These are phyloP conservation scores for Puntigrus tetrazona DNA, from an alignment of 2,113 vertebrate genomes.

Conservation along the genomic window DNA sequence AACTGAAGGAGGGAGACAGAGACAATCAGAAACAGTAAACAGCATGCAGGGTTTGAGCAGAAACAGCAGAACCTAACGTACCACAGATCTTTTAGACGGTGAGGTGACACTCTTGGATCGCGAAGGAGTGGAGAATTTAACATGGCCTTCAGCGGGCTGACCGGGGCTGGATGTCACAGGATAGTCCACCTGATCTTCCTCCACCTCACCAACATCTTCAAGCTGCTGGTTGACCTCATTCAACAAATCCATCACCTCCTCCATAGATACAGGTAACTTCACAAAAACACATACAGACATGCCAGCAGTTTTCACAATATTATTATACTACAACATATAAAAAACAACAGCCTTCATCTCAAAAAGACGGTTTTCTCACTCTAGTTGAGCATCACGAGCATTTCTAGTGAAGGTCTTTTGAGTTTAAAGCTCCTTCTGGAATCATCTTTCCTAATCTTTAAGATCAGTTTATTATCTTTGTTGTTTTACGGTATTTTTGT, in stretches of 20 bases:
- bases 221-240: conserved; percentile 89
- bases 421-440: too few species aligned
- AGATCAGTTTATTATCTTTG: too few species aligned
- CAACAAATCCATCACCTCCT: conserved; percentile 88
- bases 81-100: conserved; percentile 86
- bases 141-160: conserved; percentile 68
- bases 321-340: too few species aligned
- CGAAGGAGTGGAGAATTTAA: conserved; percentile 84
- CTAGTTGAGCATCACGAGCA: too few species aligned
- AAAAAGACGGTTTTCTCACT: background rate
- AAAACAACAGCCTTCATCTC: background rate
- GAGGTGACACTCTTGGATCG: conserved; percentile 83
- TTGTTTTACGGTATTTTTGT: too few species aligned
- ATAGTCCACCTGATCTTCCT: conserved; percentile 61
- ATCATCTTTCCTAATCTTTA: too few species aligned
- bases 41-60: background rate
- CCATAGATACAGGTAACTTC: conserved; percentile 88
- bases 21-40: background rate
- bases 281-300: background rate
- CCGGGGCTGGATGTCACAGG: conserved; percentile 74
- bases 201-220: conserved; percentile 77
- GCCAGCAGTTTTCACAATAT: background rate
- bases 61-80: conserved; percentile 56
- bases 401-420: too few species aligned
- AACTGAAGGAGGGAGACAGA: conserved; percentile 75